These are phyloP conservation scores for Callaeas wilsoni DNA, from an alignment of 2,113 vertebrate species.

Conservation along the genomic window DNA sequence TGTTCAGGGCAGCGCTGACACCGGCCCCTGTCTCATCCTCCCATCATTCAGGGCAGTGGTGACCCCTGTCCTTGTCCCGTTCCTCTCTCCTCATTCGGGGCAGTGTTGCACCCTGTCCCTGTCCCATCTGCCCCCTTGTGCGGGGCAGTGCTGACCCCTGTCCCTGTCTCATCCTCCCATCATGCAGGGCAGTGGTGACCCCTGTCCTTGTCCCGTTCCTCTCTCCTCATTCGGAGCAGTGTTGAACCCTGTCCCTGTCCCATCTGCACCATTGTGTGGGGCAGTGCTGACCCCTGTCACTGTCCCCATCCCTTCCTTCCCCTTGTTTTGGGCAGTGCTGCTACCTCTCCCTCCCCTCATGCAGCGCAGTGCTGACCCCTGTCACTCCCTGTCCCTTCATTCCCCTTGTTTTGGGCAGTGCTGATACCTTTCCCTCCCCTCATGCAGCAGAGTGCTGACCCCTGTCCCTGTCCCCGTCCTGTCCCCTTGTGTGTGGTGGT, in stretches of 20 bases:
- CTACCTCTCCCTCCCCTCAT: not conserved
- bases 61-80: not conserved
- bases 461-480: not conserved
- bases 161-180: not conserved
- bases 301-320: not conserved
- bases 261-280: not conserved
- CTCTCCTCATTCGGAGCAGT: not conserved
- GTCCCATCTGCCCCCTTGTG: accelerated
- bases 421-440: not conserved
- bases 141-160: not conserved
- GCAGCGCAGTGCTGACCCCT: not conserved
- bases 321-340: not conserved
- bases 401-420: too few relatives aligned
- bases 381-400: not conserved
- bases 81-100: not conserved
- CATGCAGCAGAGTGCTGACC: not conserved
- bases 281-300: not conserved
- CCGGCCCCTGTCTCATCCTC: not conserved
- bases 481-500: not conserved
- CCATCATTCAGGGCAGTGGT: too few relatives aligned
- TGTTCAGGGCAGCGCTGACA: not conserved
- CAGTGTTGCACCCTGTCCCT: not conserved
- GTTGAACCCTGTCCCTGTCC: not conserved
- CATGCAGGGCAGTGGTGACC: not conserved
- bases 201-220: not conserved